Evolutionary conservation across 2,797 vertebrate genomes (phyloP), one percentile per base, ranked within the genome.

Genomic region (Channallabes apus): DNA sequence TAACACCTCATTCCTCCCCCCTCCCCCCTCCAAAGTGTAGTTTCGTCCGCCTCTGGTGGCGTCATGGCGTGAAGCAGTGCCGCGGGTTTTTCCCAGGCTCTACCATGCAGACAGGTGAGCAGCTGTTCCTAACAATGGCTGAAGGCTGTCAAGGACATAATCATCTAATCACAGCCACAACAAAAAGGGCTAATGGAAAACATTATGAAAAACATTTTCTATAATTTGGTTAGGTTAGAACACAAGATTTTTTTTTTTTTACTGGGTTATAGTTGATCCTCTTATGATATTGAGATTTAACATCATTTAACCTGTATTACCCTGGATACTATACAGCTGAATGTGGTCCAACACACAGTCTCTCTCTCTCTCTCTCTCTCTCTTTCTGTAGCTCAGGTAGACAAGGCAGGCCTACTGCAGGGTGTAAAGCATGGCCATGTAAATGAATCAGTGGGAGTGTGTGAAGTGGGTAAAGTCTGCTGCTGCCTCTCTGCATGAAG

Each of bases 111-210:
- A 91, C 94, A 94, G 95, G 93, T 94, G 93, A 93, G 92, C 94
- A 93, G 92, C 93, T 95, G 93, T 89, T 86, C 90, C 94, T 92
- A 94, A 94, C 92, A 91, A 92, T 80, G 81, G 89, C 87, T 88
- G 90, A 88, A 54, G 46, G 84, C 90, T 92, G 90, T 83, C 82
- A 92, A 94, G 94, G 91, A 91, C 94, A 94, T 94, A 94, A 95
- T 94, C 93, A 93, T 86, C 93, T 93, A 93, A 91, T 94, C 92
- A 91, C 89, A 90, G 92, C 94, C 92, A 92, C 92, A 92, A 93
- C 41, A 46, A 46, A 46, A 46, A 46, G 41, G 41, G 41, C 41
- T 90, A 56, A 88, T 72, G 58, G 64, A 85, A 69, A 76, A 84
- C 24, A 80, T 54, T 61, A 81, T 62, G 73, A 35, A 75, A 83